Percentiles rank a stretch among this genome's conserved stretches.
Conservation (phyloP, 1,140 invertebrate genomes). For the Heterodera schachtii region DNA sequence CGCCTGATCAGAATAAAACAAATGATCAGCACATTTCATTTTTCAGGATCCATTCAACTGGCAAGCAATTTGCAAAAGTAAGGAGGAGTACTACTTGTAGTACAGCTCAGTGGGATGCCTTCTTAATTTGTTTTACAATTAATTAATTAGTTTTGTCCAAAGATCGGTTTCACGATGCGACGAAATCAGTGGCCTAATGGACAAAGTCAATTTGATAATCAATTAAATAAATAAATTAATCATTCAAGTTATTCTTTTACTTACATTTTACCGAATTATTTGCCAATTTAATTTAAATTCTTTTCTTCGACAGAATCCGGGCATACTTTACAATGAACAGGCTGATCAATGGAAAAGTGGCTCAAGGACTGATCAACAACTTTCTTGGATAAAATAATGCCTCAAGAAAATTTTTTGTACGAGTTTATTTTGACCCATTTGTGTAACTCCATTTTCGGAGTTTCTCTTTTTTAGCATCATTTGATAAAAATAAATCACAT, state of each 20-base stretch:
- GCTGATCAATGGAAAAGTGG: constrained; percentile 62
- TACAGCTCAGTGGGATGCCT: background rate
- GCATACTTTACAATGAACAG: constrained; percentile 56
- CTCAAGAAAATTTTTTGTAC: background rate
- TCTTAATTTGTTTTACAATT: too few species aligned
- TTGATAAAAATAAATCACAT: too few species aligned
- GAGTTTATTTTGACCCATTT: background rate
- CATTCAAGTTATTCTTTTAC: too few species aligned
- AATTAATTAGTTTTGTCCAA: too few species aligned
- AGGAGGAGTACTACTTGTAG: background rate
- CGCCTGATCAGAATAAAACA: background rate
- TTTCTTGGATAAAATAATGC: constrained; percentile 53
- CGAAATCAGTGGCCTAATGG: constrained; percentile 60
- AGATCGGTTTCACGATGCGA: constrained; percentile 58
- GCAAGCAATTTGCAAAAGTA: constrained; percentile 55
- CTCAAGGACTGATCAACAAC: constrained; percentile 63
- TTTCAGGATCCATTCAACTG: constrained; percentile 55
- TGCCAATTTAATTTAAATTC: too few species aligned
- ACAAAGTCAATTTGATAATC: constrained; percentile 54
- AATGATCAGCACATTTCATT: background rate
- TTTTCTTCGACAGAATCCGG: constrained; percentile 63
- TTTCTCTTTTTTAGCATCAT: too few species aligned
- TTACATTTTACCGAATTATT: too few species aligned
- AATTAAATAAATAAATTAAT: constrained; percentile 15
- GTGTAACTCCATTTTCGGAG: constrained; percentile 8